A percentile compares a stretch with the other conserved stretches of the same genome.
phyloP scores from a whole-genome alignment of 1,140 invertebrate species.

The Spodoptera litura region DNA sequence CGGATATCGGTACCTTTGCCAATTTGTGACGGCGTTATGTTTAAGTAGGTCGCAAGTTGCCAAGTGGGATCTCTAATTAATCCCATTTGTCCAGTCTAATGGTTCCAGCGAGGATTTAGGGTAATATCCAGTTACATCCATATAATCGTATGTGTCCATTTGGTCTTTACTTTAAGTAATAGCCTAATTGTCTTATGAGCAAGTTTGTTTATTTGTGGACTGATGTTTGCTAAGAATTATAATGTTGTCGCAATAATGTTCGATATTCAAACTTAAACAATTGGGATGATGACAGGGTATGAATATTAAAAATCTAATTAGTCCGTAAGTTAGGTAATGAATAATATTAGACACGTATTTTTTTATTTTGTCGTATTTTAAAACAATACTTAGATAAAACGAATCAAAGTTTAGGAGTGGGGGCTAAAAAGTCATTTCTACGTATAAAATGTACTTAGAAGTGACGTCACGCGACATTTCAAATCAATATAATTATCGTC shows the following conservation, averaged over 20 bases:
- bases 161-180: background rate
- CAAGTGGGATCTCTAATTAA: slow-evolving; percentile 42
- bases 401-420: no score
- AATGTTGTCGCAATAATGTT: background rate
- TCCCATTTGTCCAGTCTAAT: slow-evolving; percentile 44
- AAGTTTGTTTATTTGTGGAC: background rate
- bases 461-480: no score
- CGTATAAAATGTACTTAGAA: no score
- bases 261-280: no score
- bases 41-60: slow-evolving; percentile 27
- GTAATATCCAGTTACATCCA: slow-evolving; percentile 35
- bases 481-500: no score
- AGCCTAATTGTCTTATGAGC: background rate
- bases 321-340: no score
- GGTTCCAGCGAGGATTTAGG: slow-evolving; percentile 33
- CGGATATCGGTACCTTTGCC: slow-evolving; percentile 8
- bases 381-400: no score
- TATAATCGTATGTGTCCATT: background rate
- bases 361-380: no score
- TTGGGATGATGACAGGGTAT: no score
- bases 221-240: background rate
- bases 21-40: slow-evolving; percentile 27
- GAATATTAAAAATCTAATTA: no score
- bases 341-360: no score
- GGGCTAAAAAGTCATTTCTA: no score